Base-by-base conservation (phyloP, 2,888 invertebrate species). In the Himalopsyche anomala region DNA sequence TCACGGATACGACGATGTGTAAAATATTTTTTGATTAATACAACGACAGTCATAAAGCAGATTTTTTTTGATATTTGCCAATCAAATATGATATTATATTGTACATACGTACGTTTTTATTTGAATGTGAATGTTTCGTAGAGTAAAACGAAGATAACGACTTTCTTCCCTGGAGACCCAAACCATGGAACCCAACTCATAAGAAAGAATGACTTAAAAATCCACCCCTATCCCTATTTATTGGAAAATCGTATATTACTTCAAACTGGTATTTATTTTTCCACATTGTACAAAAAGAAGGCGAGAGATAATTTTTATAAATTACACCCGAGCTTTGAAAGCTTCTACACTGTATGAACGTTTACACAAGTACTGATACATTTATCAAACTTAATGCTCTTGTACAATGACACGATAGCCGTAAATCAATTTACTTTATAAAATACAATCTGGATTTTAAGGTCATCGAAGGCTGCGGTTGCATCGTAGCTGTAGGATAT, bases 381-480 rank as follows among this genome's bases (percentile, higher is more conserved):
- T 80, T 80, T 51, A 80, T 80, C 80, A 80, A 45, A 80, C 45
- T 80, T 80, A 80, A 80, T 80, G 51, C 80, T 19, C 28, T 51
- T 2, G 5, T 19, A 80, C 80, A 80, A 80, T 42, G 51, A 80
- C 42, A 51, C 42, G 5, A 80, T 19, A 80, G 42, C 45, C 80
- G 80, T 80, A 80, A 80, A 80, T 80, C 80, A 45, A 80, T 80
- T 80, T 42, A 51, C 42, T 19, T n/a, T 80, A 80, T 42, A n/a
- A 80, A 80, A 42, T 51, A 42, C 45, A 80, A 45, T 80, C 80
- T 80, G 42, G 69, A 28, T 69, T 69, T 69, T 36, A 69, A 28
- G 28, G n/a, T 28, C 36, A 36, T 74, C 36, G 36, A 38, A 11
- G 74, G 12, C 4, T 38, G 12, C 12, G 12, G 12, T 74, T 74